Base-by-base conservation (phyloP, 2,888 invertebrate species). In the Cheilosia vulpina region DNA sequence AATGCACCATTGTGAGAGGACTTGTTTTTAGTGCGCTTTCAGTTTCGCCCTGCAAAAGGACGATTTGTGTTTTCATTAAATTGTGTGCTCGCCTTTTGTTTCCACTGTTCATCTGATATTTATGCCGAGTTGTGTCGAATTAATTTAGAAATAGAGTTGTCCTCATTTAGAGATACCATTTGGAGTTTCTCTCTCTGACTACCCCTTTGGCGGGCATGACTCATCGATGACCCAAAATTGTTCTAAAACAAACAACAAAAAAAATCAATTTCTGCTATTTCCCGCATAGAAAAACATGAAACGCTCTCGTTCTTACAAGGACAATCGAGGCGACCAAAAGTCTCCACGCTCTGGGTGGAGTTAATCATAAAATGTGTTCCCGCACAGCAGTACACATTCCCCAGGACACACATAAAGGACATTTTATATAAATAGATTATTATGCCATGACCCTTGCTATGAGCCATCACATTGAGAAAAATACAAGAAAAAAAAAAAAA, bases 1-100 rank as follows among this genome's bases (percentile, higher is more conserved):
- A 75, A 80, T 80, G 68, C 55, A 73, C 47, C 41, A 52, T 72
- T 79, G 80, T 73, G 45, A 73, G 53, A 21, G 62, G 19, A 57
- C 27, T 80, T 41, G 2, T 2, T 17, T 57, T 68, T 34, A 45
- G 50, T 66, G 41, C 31, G 13, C 66, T 21, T 62, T 66, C 9
- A 66, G 24, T 73, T 52, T 45, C 38, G 15, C 55, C 17, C 17
- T 47, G 57, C 43, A 63, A 47, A 77, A 69, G 80, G 69, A 81
- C 63, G 52, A 68, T 27, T 45, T 55, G 45, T 62, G 15, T 62
- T 68, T 62, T 55, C 53, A 63, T 73, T 53, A 9, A 47, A 17
- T 9, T 47, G 47, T 38, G 50, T 60, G 52, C 19, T 17, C 21
- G 27, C 31, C 45, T 73, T 62, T 73, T 73, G 72, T 63, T 19